Evolutionary conservation across 2,888 invertebrate genomes (phyloP).

Genomic region (Andrena bucephala): DNA sequence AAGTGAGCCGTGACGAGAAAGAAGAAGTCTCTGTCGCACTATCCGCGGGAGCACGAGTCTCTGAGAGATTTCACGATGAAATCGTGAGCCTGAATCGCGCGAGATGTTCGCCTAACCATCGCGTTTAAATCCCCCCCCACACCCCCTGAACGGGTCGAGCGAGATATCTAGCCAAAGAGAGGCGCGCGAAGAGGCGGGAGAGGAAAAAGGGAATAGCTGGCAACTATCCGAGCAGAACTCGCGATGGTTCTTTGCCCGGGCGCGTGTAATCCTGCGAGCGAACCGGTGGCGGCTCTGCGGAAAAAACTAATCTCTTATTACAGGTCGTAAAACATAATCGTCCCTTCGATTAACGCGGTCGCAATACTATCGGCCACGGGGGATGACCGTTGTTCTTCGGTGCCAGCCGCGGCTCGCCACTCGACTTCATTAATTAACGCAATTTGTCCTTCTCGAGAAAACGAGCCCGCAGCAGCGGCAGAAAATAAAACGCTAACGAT

Average conservation of each 20-base stretch:
- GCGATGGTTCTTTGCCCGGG: slow-evolving; percentile 32
- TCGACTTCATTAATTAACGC: slow-evolving; percentile 41
- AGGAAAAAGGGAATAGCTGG: slow-evolving; percentile 33
- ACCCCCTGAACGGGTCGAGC: slow-evolving; percentile 20
- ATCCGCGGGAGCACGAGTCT: slow-evolving; percentile 27
- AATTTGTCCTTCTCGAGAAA: slow-evolving; percentile 30
- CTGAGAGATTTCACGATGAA: slow-evolving; percentile 34
- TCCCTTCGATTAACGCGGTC: slow-evolving; percentile 27
- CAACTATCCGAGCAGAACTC: slow-evolving; percentile 56
- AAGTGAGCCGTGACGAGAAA: background rate
- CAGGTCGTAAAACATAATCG: slow-evolving; percentile 26
- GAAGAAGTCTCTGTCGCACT: background rate
- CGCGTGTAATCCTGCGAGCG: slow-evolving; percentile 28
- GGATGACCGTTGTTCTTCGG: background rate
- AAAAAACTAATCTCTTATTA: slow-evolving; percentile 48
- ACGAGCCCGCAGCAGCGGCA: slow-evolving; percentile 13
- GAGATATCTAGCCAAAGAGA: slow-evolving; percentile 18
- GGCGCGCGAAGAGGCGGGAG: slow-evolving; percentile 15
- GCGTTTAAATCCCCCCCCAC: slow-evolving; percentile 53
- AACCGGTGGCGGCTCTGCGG: slow-evolving; percentile 2
- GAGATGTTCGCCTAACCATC: slow-evolving; percentile 33
- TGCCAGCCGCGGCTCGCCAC: background rate
- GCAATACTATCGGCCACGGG: slow-evolving; percentile 32
- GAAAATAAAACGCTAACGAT: slow-evolving; percentile 24
- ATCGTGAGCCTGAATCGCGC: slow-evolving; percentile 47